Base-by-base conservation (phyloP, 2,113 vertebrate species). In the Semnornis frantzii region DNA sequence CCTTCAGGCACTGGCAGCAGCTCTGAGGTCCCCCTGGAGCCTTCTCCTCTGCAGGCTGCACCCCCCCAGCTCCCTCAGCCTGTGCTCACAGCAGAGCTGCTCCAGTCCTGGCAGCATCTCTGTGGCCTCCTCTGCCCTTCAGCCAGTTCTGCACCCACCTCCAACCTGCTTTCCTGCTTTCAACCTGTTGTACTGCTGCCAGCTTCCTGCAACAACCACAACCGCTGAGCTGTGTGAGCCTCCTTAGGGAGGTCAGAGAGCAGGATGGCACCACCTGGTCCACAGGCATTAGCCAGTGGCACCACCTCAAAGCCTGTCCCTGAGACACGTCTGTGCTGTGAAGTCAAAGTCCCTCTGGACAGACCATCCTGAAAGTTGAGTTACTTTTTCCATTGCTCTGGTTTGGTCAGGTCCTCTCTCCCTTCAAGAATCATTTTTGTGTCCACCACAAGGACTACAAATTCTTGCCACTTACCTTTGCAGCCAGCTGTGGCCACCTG, bases 401-500 rank as follows among this genome's bases (percentile, higher is more conserved):
- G 68, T 27, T 50, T 39, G 50, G 24, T 17, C 54, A 84, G 68
- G 14, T 31, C 33, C 30, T 58, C 76, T 66, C 52, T 42, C 39
- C 5, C 3, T 68, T 65, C 60, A 48, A 2, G 5, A 54, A n/a
- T 2, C 8, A 60, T 25, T 30, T 33, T 33, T 23, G 57, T 5
- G 13, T 30, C 31, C 5, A 33, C 8, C 39, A 44, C 34, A 50
- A 34, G 3, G 55, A 60, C 33, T 52, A 48, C 31, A 33, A 70
- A 4, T 7, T 18, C 34, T 50, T 37, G 37, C 27, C 37, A 27
- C 86, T 66, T 76, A 97, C 97, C 94, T 95, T 80, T 82, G 68
- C 18, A 42, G 21, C 14, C 8, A 8, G 9, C 18, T 3, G 23
- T 34, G 11, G 85, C 69, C 14, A 4, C 37, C 75, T 57, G 64